Evolutionary conservation across 2,113 vertebrate species (phyloP), one percentile per base, ranked within the genome.

Genomic region (Takifugu bimaculatus): DNA sequence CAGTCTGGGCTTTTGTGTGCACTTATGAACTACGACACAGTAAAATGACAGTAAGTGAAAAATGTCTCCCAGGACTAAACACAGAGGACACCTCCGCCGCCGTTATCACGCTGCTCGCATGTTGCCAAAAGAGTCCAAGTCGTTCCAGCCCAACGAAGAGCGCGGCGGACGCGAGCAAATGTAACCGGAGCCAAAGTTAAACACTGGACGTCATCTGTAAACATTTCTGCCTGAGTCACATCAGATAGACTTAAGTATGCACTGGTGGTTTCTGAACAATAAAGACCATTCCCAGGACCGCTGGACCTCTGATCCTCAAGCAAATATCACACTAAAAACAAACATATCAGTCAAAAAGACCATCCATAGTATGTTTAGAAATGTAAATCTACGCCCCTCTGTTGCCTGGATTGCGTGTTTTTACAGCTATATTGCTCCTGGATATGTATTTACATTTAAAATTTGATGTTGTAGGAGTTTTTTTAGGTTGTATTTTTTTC

Each of bases 1-100:
- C 70, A 78, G 54, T 67, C 69, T 65, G 50, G 75, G 70, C 72
- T 47, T 44, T 50, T 87, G 68, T 82, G 80, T 73, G 56, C n/a
- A 25, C 13, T n/a, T 82, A 78, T 73, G 56, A 26, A 25, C 13
- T n/a, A 44, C 12, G 20, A 4, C 11, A 49, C 26, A 26, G 50
- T 4, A 25, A 26, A 29, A 29, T 2, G 29, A 59, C 39, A 32
- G 50, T 6, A 15, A 35, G 28, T 29, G 28, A 59, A 13, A 50
- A 45, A 62, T 45, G n/a, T 5, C 35, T 55, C 13, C n/a, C 20
- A 6, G 11, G 35, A 39, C 35, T 39, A 39, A 39, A 39, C 11
- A 39, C 7, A 39, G 7, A 10, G 1, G 2, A 39, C 35, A 39
- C 35, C 35, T 10, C 35, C 10, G 35, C 35, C 11, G 35, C 3